These are phyloP conservation scores for Cancer borealis DNA, from an alignment of 2,888 invertebrate species.

Conservation along the genomic window DNA sequence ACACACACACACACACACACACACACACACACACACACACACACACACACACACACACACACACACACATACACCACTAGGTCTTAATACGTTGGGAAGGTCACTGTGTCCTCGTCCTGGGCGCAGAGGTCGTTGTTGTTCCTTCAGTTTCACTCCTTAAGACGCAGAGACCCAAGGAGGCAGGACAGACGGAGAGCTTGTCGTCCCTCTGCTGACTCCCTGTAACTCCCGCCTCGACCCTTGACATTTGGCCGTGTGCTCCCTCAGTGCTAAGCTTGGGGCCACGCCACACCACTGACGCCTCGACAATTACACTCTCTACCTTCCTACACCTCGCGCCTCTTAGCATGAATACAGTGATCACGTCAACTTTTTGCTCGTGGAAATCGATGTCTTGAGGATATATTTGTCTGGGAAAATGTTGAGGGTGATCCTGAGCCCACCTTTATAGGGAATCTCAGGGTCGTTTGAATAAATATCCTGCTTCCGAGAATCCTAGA, in stretches of 20 bases:
- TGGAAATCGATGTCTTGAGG: background rate
- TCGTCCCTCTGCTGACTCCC: constrained; percentile 47
- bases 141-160: background rate
- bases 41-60: too few relatives aligned
- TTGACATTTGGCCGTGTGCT: constrained; percentile 56
- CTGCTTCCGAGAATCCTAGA: constrained; percentile 22
- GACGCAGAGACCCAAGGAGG: background rate
- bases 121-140: constrained; percentile 13
- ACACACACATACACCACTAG: background rate
- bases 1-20: too few relatives aligned
- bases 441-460: background rate
- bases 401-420: constrained; percentile 18
- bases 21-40: too few relatives aligned
- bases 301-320: constrained; percentile 59
- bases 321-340: constrained; percentile 1
- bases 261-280: constrained; percentile 34
- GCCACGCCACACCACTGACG: constrained; percentile 42
- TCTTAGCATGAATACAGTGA: background rate
- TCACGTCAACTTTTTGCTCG: background rate
- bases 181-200: background rate
- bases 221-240: constrained; percentile 59
- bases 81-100: background rate
- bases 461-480: constrained; percentile 24
- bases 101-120: background rate
- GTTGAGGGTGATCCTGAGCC: background rate